A percentile compares a stretch with the other conserved stretches of the same genome.
Evolutionary conservation across 2,888 invertebrate species (phyloP).

Genomic region (Sinopyrophorus schimmeli): DNA sequence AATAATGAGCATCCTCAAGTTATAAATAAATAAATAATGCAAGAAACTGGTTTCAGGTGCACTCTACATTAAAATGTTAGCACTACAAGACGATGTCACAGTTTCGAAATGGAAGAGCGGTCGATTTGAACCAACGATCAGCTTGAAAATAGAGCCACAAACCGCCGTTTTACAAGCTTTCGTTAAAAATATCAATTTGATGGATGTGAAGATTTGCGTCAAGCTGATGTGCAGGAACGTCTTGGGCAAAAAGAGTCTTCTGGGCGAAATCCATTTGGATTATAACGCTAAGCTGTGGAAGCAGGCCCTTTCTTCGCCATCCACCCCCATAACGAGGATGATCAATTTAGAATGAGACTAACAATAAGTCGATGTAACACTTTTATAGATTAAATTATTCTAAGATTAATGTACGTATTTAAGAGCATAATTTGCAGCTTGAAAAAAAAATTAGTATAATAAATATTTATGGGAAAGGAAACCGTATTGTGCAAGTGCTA

Average conservation of each 20-base stretch:
- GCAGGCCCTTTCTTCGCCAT: conserved; percentile 61
- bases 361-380: too few species aligned
- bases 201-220: conserved; percentile 67
- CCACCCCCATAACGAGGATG: conserved; percentile 63
- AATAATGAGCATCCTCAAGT: too few species aligned
- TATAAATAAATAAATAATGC: too few species aligned
- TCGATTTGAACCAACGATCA: conserved; percentile 72
- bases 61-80: conserved; percentile 76
- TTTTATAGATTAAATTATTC: too few species aligned
- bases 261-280: conserved; percentile 69
- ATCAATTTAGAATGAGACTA: conserved; percentile 64
- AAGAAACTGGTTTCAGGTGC: conserved; percentile 58
- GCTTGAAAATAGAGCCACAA: conserved; percentile 74
- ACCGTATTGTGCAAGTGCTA: too few species aligned
- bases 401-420: too few species aligned
- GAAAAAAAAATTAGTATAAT: too few species aligned
- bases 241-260: conserved; percentile 68
- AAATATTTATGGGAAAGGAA: too few species aligned
- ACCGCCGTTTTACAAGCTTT: conserved; percentile 65
- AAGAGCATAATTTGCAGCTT: too few species aligned
- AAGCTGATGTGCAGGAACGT: conserved; percentile 69
- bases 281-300: conserved; percentile 68
- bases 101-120: conserved; percentile 70
- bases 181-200: conserved; percentile 65
- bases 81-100: conserved; percentile 64